Evolutionary conservation across 2,797 vertebrate genomes (phyloP).

Genomic region (Ciconia nigra): DNA sequence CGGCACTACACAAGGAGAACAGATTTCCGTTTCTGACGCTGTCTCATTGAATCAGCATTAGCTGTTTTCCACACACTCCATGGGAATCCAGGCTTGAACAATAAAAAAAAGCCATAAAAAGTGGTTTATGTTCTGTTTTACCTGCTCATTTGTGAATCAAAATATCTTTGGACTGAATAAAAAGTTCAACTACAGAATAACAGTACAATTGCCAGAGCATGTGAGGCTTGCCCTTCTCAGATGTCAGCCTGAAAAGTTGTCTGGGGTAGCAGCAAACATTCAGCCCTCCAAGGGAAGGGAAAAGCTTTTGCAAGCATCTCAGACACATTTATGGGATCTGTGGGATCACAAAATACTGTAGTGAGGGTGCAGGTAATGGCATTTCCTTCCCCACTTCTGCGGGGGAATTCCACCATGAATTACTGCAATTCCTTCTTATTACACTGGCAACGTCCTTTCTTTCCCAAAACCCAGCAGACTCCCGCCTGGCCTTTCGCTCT

Average conservation of each 20-base stretch:
- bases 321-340: not conserved
- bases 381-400: not conserved
- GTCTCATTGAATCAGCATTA: slow-evolving; percentile 60
- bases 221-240: not conserved
- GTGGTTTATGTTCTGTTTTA: not conserved
- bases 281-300: not conserved
- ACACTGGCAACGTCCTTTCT: accelerated
- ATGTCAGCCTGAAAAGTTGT: not conserved
- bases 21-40: slow-evolving; percentile 50
- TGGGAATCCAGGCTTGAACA: slow-evolving; percentile 34
- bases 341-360: not conserved
- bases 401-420: not conserved
- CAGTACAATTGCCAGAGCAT: not conserved
- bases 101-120: not conserved
- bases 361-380: not conserved
- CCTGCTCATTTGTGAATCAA: slow-evolving; percentile 12
- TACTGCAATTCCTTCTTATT: not conserved
- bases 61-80: slow-evolving; percentile 21
- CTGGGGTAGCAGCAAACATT: not conserved
- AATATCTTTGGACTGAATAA: not conserved
- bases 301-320: not conserved
- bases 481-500: not conserved
- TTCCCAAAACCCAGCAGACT: accelerated
- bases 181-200: not conserved
- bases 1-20: slow-evolving; percentile 22